Base-by-base conservation (phyloP, 1,140 invertebrate genomes). In the Notospermus geniculatus region DNA sequence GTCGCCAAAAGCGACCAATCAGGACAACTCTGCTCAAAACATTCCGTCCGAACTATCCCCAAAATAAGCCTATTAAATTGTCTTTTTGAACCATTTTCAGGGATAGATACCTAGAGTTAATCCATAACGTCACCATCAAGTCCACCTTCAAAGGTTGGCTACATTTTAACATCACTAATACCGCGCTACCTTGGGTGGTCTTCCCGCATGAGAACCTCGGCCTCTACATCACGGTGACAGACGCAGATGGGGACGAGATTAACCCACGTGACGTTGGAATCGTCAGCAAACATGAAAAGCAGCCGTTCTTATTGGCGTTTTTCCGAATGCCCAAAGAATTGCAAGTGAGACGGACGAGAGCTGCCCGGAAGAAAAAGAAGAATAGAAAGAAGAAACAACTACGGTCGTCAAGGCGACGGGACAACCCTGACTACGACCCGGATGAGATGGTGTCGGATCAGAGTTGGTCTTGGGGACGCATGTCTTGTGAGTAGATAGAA, bases 181-280 rank as follows among this genome's bases (percentile, higher is more conserved):
- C 90, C 1, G 80, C 92, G 39, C 83, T 84, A 0, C 84, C 87
- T 25, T 96, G 93, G 93, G 85, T 92, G 28, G 81, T 85, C 17
- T 87, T 88, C 66, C 88, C 90, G 0, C 81, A 86, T 2, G 85
- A 87, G n/a, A 96, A 97, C 79, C 86, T 88, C 59, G 94, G 93
- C 50, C 85, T 97, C n/a, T 93, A 92, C 75, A 53, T 66, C 22
- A 23, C 39, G 17, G 57, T 66, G 23, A 50, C 39, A 22, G 36
- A 57, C 30, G 55, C 25, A 19, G 29, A 30, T 36, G 92, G 87
- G 55, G 87, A 89, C 53, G 90, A 93, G 77, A 82, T 93, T 11
- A 87, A 88, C 68, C 87, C 91, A 2, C 88, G 91, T 71, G 90
- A 92, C 65, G 87, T 93, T 61, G 92, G 93, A 2, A 80, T 95